Evolutionary conservation across 2,888 invertebrate species (phyloP).

Genomic region (Eledone cirrhosa): DNA sequence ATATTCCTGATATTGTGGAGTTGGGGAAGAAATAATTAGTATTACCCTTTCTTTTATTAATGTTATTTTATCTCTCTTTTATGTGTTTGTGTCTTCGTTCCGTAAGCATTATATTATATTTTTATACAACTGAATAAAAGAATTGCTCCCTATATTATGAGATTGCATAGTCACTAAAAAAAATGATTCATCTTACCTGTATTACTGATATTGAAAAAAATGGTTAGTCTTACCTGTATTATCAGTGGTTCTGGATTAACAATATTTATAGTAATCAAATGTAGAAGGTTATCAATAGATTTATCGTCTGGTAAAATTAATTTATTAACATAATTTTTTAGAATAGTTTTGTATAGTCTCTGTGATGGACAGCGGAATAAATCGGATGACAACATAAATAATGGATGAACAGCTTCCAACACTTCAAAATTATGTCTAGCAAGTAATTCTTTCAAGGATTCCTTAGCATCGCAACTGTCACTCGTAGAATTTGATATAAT

Average conservation of each 20-base stretch:
- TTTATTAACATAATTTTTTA: constrained; percentile 48
- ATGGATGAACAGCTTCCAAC: background rate
- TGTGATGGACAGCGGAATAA: constrained; percentile 15
- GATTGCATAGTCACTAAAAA: no score
- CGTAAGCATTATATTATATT: no score
- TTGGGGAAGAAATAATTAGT: no score
- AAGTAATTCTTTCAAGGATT: background rate
- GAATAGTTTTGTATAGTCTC: background rate
- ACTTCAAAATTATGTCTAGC: background rate
- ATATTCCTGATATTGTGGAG: no score
- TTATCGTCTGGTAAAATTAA: constrained; percentile 48
- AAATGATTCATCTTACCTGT: no score
- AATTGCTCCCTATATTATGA: no score
- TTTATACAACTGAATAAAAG: no score
- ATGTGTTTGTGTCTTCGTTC: no score
- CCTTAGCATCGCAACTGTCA: constrained; percentile 65
- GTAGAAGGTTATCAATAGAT: constrained; percentile 47
- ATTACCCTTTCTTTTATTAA: no score
- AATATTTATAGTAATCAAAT: constrained; percentile 71
- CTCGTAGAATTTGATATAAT: constrained; percentile 46
- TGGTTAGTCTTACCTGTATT: constrained; percentile 72
- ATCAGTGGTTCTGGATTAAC: constrained; percentile 82
- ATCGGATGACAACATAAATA: background rate
- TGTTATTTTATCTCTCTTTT: no score
- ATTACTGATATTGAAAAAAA: no score